Percentiles rank a stretch among this genome's conserved stretches.
Evolutionary conservation across 2,797 vertebrate species (phyloP).

Genomic region (Chaetodon trifasciatus): DNA sequence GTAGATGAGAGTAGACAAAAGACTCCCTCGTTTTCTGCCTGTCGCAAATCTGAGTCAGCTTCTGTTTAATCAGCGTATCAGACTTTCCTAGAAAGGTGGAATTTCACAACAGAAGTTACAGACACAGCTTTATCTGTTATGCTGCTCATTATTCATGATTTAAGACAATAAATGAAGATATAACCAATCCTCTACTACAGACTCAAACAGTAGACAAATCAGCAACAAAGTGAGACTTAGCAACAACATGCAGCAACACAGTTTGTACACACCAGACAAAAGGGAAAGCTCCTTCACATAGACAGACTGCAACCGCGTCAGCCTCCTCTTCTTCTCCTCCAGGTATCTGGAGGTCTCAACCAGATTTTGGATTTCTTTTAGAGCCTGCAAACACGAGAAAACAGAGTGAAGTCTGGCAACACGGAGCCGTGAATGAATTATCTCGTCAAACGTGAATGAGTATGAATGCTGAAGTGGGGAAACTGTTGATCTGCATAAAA

Average conservation of each 20-base stretch:
- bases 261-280: constrained; percentile 68
- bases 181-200: neutral
- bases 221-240: neutral
- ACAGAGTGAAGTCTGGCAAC: neutral
- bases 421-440: neutral
- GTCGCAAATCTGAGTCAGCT: constrained; percentile 59
- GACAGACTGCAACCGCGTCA: constrained; percentile 52
- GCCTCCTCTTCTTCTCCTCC: constrained; percentile 60
- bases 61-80: constrained; percentile 37
- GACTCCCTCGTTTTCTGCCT: constrained; percentile 59
- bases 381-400: constrained; percentile 68
- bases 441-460: neutral
- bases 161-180: neutral
- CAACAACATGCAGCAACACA: neutral
- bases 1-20: constrained; percentile 52
- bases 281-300: constrained; percentile 70
- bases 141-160: neutral
- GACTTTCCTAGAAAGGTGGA: constrained; percentile 65
- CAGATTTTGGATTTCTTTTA: constrained; percentile 68
- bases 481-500: neutral
- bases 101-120: constrained; percentile 6
- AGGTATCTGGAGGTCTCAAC: constrained; percentile 53
- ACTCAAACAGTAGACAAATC: neutral
- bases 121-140: neutral
- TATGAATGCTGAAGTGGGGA: neutral